phyloP scores from a whole-genome alignment of 2,797 vertebrate genomes.

The Coregonus ussuriensis region DNA sequence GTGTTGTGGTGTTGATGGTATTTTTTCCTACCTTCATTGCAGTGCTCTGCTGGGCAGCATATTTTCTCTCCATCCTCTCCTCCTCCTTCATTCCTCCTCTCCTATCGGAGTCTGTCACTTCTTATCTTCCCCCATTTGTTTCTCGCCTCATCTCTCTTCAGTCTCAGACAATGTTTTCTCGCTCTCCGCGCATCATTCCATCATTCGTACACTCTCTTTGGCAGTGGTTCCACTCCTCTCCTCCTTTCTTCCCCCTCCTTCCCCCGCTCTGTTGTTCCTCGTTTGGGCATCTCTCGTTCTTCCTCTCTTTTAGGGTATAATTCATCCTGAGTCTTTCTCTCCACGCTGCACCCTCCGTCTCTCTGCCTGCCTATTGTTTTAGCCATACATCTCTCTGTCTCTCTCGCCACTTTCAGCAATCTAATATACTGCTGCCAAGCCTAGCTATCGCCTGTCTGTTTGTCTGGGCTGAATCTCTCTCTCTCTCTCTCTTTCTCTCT shows the following conservation, averaged over 20 bases:
- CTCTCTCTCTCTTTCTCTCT: not conserved
- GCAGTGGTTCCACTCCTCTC: constrained; percentile 15
- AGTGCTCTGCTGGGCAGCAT: no score
- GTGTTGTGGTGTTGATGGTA: no score
- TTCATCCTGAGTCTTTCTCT: not conserved
- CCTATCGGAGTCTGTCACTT: not conserved
- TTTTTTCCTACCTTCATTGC: no score
- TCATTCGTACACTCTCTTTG: constrained; percentile 48
- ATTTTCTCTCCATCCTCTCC: no score
- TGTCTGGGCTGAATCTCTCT: no score
- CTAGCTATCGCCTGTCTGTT: constrained; percentile 1
- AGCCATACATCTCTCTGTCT: not conserved
- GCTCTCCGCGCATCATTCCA: constrained; percentile 36
- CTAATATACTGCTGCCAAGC: not conserved
- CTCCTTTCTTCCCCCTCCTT: no score
- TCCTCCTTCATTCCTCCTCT: not conserved
- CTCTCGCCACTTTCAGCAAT: not conserved
- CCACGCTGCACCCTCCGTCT: not conserved
- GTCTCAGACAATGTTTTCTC: constrained; percentile 41
- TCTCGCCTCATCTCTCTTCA: constrained; percentile 31
- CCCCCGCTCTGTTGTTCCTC: not conserved
- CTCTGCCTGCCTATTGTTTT: constrained; percentile 8
- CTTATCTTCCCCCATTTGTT: constrained; percentile 11
- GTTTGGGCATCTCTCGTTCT: not conserved
- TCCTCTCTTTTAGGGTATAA: not conserved